Conservation (phyloP, 1,140 invertebrate genomes). For the Condylostylus longicornis region DNA sequence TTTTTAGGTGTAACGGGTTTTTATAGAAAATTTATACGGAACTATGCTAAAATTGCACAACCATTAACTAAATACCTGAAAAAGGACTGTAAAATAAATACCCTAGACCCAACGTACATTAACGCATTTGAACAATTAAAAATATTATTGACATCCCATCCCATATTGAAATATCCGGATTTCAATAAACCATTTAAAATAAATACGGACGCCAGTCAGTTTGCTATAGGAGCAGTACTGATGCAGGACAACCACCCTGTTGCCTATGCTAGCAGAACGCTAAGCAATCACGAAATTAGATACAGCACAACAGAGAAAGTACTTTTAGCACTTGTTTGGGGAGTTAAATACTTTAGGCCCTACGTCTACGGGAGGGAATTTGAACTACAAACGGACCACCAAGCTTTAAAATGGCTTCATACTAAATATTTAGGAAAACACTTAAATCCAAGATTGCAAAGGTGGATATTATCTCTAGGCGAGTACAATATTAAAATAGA, state of each 20-base stretch:
- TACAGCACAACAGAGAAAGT: conserved; percentile 34
- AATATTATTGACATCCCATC: conserved; percentile 9
- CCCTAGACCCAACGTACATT: conserved; percentile 9
- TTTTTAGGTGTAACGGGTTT: conserved; percentile 16
- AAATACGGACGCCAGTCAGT: conserved; percentile 8
- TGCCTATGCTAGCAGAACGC: conserved; percentile 27
- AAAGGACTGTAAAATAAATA: conserved; percentile 9
- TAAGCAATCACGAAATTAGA: conserved; percentile 31
- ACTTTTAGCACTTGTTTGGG: conserved; percentile 37
- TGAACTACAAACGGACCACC: conserved; percentile 36
- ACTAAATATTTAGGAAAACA: conserved; percentile 33
- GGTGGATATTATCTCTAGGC: conserved; percentile 1
- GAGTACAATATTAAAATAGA: conserved; percentile 7
- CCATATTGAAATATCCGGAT: conserved; percentile 19
- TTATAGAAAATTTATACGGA: conserved; percentile 15
- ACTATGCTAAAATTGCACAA: conserved; percentile 14
- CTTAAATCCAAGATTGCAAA: conserved; percentile 1
- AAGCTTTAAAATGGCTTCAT: conserved; percentile 32
- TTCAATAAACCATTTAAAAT: conserved; percentile 12
- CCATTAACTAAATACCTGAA: conserved; percentile 8
- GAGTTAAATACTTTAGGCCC: conserved; percentile 33
- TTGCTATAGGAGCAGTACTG: conserved; percentile 9
- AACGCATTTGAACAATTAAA: conserved; percentile 20
- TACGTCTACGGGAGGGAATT: conserved; percentile 36
- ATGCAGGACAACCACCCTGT: conserved; percentile 19